Evolutionary conservation across 2,888 invertebrate genomes (phyloP).

Genomic region (Agriopis aurantiaria): DNA sequence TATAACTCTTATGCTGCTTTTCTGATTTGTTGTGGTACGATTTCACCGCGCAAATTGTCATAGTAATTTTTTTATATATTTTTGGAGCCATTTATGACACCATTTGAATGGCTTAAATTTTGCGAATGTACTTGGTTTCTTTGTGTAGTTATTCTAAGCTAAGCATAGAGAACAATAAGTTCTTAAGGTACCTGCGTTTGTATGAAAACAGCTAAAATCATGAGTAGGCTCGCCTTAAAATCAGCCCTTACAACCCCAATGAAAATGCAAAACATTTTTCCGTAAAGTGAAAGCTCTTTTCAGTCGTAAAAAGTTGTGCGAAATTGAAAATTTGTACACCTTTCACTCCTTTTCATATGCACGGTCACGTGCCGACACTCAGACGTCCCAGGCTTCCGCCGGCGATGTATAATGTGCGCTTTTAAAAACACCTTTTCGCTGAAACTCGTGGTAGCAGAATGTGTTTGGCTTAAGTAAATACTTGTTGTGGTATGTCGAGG

Average conservation of each 20-base stretch:
- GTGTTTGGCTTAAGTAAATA: conserved; percentile 22
- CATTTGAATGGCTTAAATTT: too few relatives aligned
- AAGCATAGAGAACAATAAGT: too few relatives aligned
- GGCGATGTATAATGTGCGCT: conserved; percentile 30
- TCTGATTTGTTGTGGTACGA: too few relatives aligned
- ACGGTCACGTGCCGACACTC: conserved; percentile 61
- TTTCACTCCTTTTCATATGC: conserved; percentile 51
- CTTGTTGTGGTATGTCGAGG: conserved; percentile 7
- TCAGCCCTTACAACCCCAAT: conserved; percentile 5
- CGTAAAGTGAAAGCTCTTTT: conserved; percentile 37
- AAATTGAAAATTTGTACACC: conserved; percentile 52
- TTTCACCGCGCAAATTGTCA: too few relatives aligned
- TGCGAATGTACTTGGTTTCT: too few relatives aligned
- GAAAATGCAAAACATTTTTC: conserved; percentile 21
- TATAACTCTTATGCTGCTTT: too few relatives aligned
- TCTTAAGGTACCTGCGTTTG: too few relatives aligned
- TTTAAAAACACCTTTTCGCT: conserved; percentile 48
- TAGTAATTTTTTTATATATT: too few relatives aligned
- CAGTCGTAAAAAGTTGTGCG: conserved; percentile 47
- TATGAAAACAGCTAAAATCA: background rate
- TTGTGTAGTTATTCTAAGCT: too few relatives aligned
- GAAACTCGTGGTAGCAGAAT: conserved; percentile 13
- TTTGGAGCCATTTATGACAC: too few relatives aligned
- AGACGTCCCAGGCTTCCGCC: conserved; percentile 41
- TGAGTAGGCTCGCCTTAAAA: background rate